Base-by-base conservation (phyloP, 2,888 invertebrate genomes). In the Amblyjoppa proteus region DNA sequence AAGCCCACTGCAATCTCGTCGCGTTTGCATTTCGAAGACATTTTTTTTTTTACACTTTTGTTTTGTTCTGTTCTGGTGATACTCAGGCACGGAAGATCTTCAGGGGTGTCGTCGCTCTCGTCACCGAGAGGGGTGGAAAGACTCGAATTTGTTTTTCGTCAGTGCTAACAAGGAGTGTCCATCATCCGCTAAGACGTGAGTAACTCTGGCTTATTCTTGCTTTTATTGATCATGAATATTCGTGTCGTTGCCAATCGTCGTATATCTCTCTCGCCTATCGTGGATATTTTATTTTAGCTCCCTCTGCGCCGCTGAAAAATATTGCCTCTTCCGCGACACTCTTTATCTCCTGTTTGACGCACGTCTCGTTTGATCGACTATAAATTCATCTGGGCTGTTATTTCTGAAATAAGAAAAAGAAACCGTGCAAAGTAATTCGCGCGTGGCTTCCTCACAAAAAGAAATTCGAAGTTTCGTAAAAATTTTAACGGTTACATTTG, bases 171-270 rank as follows among this genome's bases (percentile, higher is more conserved):
- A 53, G 76, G 79, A 75, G 41, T 66, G 66, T 71, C 45, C 34
- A 76, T 82, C 82, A 82, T 76, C 76, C 79, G 82, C 51, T 85
- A 82, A 85, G 68, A 85, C 85, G 85, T 85, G 85, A 85, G 85
- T 85, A 80, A 81, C 74, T 13, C 16, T 16, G 58, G 13, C 25
- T 2, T 13, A 64, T 58, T n/a, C 7, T n/a, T n/a, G 20, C 56
- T 56, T 28, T 28, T 38, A 41, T n/a, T 20, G 2, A 25, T 68
- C n/a, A 64, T 31, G n/a, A 64, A 31, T 34, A 64, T 34, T 64
- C n/a, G n/a, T 34, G 31, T 34, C 34, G 31, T 28, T 28, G 11
- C 34, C 28, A 34, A 34, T 64, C 6, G 7, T 6, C 16, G 34
- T 64, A 64, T 70, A 16, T 49, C 16, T 6, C 41, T 11, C 38